Evolutionary conservation across 2,113 vertebrate genomes (phyloP).

Genomic region (Hemiprocne comata): DNA sequence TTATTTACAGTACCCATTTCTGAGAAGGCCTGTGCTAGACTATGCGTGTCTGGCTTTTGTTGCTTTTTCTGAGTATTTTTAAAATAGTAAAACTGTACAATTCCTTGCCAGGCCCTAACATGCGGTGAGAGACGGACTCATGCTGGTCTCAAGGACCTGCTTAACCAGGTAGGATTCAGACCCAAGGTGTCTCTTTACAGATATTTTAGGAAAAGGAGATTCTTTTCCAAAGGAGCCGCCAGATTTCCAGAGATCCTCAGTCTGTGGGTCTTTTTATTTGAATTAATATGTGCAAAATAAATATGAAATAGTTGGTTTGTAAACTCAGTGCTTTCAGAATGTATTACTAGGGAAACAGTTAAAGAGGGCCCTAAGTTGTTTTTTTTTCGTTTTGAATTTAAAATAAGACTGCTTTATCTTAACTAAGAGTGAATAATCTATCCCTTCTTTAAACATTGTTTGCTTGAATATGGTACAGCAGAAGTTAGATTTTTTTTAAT

Average conservation of each 20-base stretch:
- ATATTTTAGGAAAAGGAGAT: neutral
- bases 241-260: neutral
- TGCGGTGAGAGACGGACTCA: no score
- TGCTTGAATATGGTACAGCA: neutral
- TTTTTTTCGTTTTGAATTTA: neutral
- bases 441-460: neutral
- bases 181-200: neutral
- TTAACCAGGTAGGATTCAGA: neutral
- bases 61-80: neutral
- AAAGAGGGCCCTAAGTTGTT: neutral
- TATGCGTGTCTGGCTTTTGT: neutral
- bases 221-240: neutral
- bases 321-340: neutral
- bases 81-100: neutral
- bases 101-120: neutral
- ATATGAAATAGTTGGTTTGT: neutral
- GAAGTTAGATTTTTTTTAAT: neutral
- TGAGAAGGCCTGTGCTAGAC: neutral
- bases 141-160: neutral
- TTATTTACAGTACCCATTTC: neutral
- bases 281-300: neutral
- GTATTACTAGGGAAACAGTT: neutral
- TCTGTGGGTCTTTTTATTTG: neutral
- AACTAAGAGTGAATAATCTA: neutral
- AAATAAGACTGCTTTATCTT: neutral